Conservation (phyloP, 2,888 invertebrate species). For the Deilephila elpenor region DNA sequence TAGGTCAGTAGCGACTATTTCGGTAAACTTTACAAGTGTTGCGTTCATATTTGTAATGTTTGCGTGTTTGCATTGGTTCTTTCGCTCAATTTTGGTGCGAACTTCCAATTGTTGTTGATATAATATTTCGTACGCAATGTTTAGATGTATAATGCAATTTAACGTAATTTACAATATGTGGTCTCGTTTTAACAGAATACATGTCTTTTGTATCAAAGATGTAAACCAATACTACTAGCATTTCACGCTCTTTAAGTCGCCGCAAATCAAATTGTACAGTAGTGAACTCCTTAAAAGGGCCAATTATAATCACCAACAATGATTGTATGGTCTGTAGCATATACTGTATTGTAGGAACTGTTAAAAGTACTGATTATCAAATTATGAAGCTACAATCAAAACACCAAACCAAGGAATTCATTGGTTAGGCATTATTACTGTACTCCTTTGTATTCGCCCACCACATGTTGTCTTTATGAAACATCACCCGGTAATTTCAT, state of each 20-base stretch:
- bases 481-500: conserved; percentile 3
- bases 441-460: background rate
- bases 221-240: background rate
- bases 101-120: background rate
- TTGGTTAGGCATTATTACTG: background rate
- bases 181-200: background rate
- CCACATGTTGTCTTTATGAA: background rate
- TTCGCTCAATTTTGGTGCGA: background rate
- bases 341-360: background rate
- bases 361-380: background rate
- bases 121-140: background rate
- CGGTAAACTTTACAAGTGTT: conserved; percentile 29
- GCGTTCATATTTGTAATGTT: conserved; percentile 19
- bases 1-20: background rate
- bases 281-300: background rate
- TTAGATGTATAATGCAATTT: background rate
- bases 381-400: background rate
- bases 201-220: background rate
- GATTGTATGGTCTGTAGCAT: background rate
- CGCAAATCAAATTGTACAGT: background rate
- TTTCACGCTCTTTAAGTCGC: background rate
- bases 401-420: background rate
- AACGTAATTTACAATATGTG: no score
- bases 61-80: conserved; percentile 14
- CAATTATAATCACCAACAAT: background rate